Conservation (phyloP, 2,797 vertebrate genomes). For the Eospalax fontanierii region DNA sequence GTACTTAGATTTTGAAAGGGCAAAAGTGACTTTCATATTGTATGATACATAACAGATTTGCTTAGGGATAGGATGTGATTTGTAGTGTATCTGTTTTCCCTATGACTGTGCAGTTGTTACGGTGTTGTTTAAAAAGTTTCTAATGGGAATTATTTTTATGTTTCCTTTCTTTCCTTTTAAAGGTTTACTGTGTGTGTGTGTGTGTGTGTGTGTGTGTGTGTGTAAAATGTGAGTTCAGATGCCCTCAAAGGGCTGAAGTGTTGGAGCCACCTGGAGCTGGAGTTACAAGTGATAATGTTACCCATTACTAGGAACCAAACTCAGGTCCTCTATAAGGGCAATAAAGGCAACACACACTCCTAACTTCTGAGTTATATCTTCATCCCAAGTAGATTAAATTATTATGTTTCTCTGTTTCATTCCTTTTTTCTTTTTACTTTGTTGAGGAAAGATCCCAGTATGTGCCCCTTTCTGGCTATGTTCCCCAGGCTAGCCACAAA, state of each 20-base stretch:
- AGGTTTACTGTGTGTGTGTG: neutral
- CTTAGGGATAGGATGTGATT: neutral
- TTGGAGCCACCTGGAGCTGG: no score
- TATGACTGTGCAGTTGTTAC: neutral
- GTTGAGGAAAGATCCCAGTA: no score
- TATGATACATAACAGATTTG: neutral
- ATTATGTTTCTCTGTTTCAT: neutral
- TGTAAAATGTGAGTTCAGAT: no score
- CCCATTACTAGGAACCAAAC: neutral
- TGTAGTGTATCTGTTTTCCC: neutral
- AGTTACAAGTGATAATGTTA: neutral
- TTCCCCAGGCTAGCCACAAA: neutral
- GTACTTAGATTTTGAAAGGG: neutral
- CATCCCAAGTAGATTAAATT: neutral
- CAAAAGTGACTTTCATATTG: neutral
- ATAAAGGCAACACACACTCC: neutral
- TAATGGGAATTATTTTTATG: neutral
- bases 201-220: neutral
- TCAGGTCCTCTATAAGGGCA: neutral
- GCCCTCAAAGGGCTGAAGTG: neutral
- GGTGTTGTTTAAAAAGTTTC: neutral
- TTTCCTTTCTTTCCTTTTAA: neutral
- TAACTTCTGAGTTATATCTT: neutral
- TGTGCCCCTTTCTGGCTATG: neutral
- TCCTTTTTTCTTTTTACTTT: no score